Base-by-base conservation (phyloP, 2,888 invertebrate genomes). In the Brachyopa scutellaris region DNA sequence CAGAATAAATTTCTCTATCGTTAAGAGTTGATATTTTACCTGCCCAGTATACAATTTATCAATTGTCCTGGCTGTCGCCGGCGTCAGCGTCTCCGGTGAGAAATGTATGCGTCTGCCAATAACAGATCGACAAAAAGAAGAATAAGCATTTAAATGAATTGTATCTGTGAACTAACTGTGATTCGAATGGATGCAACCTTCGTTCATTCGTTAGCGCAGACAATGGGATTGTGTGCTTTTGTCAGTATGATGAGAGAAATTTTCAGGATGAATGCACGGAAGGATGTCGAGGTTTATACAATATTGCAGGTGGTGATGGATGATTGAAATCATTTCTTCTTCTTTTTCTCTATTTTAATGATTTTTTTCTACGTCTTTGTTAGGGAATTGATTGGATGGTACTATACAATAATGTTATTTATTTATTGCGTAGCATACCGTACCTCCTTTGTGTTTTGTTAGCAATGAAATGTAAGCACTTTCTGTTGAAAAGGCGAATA, bases 141-240 rank as follows among this genome's bases (percentile, higher is more conserved):
- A n/a, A n/a, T n/a, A n/a, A n/a, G n/a, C n/a, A n/a, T n/a, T 76
- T 76, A 55, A 76, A 61, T 45, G 59, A 76, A 51, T 61, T 51
- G 53, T 61, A 45, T 49, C 38, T 64, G 29, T 45, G 73, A 26
- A 3, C 4, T 26, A n/a, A n/a, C n/a, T n/a, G n/a, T n/a, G n/a
- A 38, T 26, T 47, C 47, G 55, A 9, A 45, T 42, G 40, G 23
- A 76, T 76, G 59, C 29, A 49, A 57, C 8, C 19, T n/a, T n/a
- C n/a, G n/a, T n/a, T n/a, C 11, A 36, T 59, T 67, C 57, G 66
- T 74, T 74, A 74, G 49, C 36, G 33, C 73, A 62, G 55, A 76
- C 74, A 76, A 76, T 67, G 33, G 42, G 38, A 61, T 26, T 67
- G 67, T n/a, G 26, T 67, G 51, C 67, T 53, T 53, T 53, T 76